Evolutionary conservation across 2,888 invertebrate species (phyloP), one percentile per base, ranked within the genome.

Genomic region (Pantelozetes paolii): DNA sequence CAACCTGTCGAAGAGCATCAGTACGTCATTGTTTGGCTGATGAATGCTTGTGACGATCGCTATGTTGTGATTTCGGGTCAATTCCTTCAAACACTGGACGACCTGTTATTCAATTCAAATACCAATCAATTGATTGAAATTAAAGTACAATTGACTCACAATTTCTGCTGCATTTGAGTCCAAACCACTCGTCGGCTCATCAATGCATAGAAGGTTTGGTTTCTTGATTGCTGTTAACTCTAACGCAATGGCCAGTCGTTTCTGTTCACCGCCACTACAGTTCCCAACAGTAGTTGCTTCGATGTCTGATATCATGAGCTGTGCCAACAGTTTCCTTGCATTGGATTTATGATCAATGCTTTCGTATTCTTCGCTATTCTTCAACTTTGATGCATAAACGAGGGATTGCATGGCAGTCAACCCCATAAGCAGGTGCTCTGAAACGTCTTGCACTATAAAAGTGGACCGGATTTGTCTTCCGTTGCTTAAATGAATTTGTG

Each of bases 101-200:
- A 69, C 69, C 69, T 69, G 42, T 42, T n/a, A 15, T 69, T 2
- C 6, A 23, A 69, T 36, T 36, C 23, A 69, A 57, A 28, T 2
- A 30, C 28, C 13, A 5, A 30, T 28, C 18, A 8, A 57, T 15
- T 57, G 3, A 30, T 8, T 8, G 26, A 20, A 50, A 15, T 50
- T 54, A 2, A n/a, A 26, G 26, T 54, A 23, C 23, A 28, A 20
- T 64, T 62, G 18, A n/a, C 62, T n/a, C n/a, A 64, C 69, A 42
- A 69, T 69, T 69, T 69, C 69, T 36, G 69, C 69, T 18, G 69
- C 69, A 69, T 69, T 69, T 18, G 40, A 40, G n/a, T 69, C 69
- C 42, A 69, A 23, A 42, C 69, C 69, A 26, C 69, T 69, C 20
- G 69, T 69, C 69, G 69, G 69, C 18, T 69, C 69, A 23, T 69